A percentile compares a stretch with the other conserved stretches of the same genome.
Evolutionary conservation across 92 coral and sea anemone genomes (phyloP).

Genomic region (Diadumene lineata): DNA sequence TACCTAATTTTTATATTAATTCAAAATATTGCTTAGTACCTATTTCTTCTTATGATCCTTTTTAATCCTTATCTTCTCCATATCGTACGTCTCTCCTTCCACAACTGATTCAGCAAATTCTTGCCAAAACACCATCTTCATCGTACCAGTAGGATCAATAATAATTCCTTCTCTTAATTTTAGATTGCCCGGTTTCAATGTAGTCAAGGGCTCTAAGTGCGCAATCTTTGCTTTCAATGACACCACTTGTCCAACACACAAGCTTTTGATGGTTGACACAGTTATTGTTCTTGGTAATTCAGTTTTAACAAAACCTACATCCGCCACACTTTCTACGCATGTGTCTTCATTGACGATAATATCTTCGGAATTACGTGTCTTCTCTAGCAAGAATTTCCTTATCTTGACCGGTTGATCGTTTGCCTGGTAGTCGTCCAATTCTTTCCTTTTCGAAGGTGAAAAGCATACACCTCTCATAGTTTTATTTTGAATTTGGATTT

Average conservation of each 20-base stretch:
- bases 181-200: neutral
- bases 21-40: too few relatives aligned
- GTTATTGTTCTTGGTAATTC: neutral
- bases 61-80: neutral
- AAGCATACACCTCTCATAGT: neutral
- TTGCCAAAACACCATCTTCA: neutral
- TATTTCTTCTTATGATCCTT: neutral
- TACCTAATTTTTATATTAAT: too few relatives aligned
- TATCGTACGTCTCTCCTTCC: neutral
- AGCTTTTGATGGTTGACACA: neutral
- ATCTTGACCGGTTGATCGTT: neutral
- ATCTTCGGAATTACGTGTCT: too few relatives aligned
- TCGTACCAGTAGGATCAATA: neutral
- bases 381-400: too few relatives aligned
- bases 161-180: neutral
- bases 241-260: neutral
- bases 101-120: neutral
- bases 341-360: too few relatives aligned
- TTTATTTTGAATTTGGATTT: neutral
- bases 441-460: neutral
- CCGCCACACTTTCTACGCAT: neutral
- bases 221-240: neutral
- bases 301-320: neutral
- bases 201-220: neutral
- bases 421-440: neutral